These are phyloP conservation scores for Ictalurus furcatus DNA, from an alignment of 2,113 vertebrate genomes.

Conservation along the genomic window DNA sequence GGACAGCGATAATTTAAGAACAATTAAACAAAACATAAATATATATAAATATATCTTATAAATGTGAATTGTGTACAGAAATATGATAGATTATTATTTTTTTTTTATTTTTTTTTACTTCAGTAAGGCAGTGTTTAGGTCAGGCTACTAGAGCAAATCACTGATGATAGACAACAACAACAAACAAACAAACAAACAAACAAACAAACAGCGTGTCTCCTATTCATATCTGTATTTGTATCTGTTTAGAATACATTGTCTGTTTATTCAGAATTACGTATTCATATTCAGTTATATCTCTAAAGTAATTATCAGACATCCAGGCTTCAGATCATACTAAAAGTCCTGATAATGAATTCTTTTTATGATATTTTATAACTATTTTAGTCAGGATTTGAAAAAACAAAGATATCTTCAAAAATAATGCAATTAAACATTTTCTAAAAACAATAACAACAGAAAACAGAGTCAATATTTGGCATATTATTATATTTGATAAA, in stretches of 20 bases:
- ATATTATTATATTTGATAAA: neutral
- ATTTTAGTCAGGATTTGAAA: too few species aligned
- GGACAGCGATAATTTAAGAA: too few species aligned
- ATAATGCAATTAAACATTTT: neutral
- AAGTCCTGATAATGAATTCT: neutral
- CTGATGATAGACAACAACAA: too few species aligned
- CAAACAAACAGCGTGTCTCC: neutral
- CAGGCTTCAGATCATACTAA: neutral
- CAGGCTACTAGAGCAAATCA: too few species aligned
- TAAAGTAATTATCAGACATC: neutral
- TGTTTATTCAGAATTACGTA: neutral
- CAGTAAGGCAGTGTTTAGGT: too few species aligned
- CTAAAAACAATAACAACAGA: neutral
- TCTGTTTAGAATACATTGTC: neutral
- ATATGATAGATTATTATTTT: too few species aligned
- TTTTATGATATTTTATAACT: too few species aligned
- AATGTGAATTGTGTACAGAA: too few species aligned
- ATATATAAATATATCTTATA: too few species aligned
- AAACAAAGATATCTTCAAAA: neutral
- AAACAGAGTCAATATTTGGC: neutral
- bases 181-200: too few species aligned
- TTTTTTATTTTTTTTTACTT: too few species aligned
- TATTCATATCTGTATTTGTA: neutral
- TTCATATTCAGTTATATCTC: neutral
- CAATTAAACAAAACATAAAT: too few species aligned